phyloP scores from a whole-genome alignment of 2,113 vertebrate genomes.

The Probosciger aterrimus region DNA sequence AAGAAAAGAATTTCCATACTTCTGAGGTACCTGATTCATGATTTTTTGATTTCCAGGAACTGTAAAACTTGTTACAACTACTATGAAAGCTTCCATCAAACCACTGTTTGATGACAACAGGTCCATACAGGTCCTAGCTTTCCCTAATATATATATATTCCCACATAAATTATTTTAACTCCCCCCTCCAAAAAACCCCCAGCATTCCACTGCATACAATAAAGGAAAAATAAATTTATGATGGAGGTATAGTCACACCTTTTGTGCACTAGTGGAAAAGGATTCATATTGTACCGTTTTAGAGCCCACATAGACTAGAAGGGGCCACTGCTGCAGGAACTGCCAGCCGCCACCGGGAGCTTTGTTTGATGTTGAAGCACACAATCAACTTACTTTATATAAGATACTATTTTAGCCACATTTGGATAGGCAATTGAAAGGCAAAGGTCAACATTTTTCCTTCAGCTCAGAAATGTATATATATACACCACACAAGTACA shows the following conservation, averaged over 20 bases:
- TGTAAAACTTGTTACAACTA: neutral
- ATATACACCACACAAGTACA: neutral
- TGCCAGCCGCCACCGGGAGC: rapidly evolving
- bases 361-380: slow-evolving; percentile 2
- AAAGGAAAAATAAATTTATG: neutral
- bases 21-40: neutral
- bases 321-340: neutral
- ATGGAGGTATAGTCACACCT: neutral
- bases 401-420: slow-evolving; percentile 5
- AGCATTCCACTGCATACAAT: neutral
- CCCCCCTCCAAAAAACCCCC: rapidly evolving
- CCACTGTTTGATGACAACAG: neutral
- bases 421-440: slow-evolving; percentile 22
- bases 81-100: neutral
- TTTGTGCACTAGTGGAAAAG: neutral
- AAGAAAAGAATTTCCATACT: neutral
- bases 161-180: neutral
- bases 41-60: neutral
- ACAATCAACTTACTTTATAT: neutral
- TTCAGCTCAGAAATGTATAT: neutral
- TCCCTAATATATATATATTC: neutral
- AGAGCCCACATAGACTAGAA: neutral
- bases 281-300: neutral
- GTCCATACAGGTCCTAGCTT: neutral
- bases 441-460: slow-evolving; percentile 27